Percentiles rank a stretch among this genome's conserved stretches.
Evolutionary conservation across 2,797 vertebrate species (phyloP).

Genomic region (Lepilemur ruficaudatus): DNA sequence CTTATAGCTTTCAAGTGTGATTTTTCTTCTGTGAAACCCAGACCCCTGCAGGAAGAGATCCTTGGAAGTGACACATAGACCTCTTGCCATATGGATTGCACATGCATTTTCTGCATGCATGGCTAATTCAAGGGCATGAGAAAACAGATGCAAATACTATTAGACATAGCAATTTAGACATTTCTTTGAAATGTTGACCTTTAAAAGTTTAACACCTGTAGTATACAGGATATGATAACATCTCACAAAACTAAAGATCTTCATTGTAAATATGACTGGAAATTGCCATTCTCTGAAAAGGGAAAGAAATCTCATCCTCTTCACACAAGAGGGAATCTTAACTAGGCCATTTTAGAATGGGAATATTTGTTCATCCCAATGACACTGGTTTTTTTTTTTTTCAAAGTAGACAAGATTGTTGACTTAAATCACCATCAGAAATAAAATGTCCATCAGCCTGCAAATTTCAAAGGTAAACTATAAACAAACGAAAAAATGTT

Average conservation of each 20-base stretch:
- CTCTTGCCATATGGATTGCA: constrained; percentile 73
- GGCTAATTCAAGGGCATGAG: constrained; percentile 71
- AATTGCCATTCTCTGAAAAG: constrained; percentile 15
- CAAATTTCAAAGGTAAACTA: not conserved
- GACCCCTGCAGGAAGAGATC: constrained; percentile 4
- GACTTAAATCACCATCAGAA: not conserved
- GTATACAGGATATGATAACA: constrained; percentile 56
- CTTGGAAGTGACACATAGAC: constrained; percentile 49
- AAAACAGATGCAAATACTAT: constrained; percentile 68
- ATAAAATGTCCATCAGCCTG: not conserved
- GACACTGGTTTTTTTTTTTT: not conserved
- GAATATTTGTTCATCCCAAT: not conserved
- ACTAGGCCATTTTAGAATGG: not conserved
- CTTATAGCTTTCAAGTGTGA: constrained; percentile 17
- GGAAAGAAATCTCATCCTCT: constrained; percentile 3
- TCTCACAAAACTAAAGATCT: constrained; percentile 54
- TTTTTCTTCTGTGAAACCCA: constrained; percentile 28
- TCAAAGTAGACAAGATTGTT: not conserved
- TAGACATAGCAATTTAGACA: constrained; percentile 61
- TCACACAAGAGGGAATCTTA: not conserved
- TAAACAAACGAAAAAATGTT: not conserved
- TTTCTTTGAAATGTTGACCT: constrained; percentile 70
- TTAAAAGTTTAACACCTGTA: constrained; percentile 77
- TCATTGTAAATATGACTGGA: constrained; percentile 39
- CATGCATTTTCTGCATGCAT: constrained; percentile 68